Evolutionary conservation across 2,888 invertebrate genomes (phyloP), one percentile per base, ranked within the genome.

Genomic region (Chelonus formosanus): DNA sequence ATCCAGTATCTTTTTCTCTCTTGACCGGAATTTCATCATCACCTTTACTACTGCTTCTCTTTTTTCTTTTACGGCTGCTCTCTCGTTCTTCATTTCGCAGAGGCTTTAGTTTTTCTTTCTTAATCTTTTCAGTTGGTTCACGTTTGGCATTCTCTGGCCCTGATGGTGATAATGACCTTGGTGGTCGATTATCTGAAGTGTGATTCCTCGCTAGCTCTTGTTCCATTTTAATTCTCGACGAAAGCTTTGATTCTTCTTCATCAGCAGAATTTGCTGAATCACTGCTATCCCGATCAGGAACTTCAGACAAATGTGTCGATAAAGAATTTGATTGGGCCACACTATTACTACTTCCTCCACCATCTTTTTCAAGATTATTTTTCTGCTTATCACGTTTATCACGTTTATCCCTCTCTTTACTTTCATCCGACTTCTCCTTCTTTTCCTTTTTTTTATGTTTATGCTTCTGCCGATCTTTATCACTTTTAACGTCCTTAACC

Each of bases 381-480:
- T 84, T 85, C 7, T 80, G 77, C 53, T 82, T 82, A 6, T 84
- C 84, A 20, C 81, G 81, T 55, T 80, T 80, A 10, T 79, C 78
- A 43, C 78, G 80, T 50, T 78, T 81, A 40, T 89, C 90, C 73
- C 88, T 87, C 55, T 90, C 89, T 75, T 88, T 89, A 55, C 90
- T 89, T 74, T 88, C 88, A 20, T 90, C 90, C 77, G 89, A 86
- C 63, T 87, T 87, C 76, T 89, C 91, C 75, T 90, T 91, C 71
- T 81, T 83, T 8, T 87, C 86, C 69, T 85, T 86, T 71, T 87
- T 86, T 73, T 87, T 87, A 71, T 88, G 87, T 69, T 87, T 88
- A 69, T 87, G 86, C 69, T 87, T 87, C 36, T 84, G 83, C 59
- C 82, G 84, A 4, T 80, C 86, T 31, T 84, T 84, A 0, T 84